These are phyloP conservation scores for Antechinus stuartii DNA, from an alignment of 2,113 vertebrate genomes.

Conservation along the genomic window DNA sequence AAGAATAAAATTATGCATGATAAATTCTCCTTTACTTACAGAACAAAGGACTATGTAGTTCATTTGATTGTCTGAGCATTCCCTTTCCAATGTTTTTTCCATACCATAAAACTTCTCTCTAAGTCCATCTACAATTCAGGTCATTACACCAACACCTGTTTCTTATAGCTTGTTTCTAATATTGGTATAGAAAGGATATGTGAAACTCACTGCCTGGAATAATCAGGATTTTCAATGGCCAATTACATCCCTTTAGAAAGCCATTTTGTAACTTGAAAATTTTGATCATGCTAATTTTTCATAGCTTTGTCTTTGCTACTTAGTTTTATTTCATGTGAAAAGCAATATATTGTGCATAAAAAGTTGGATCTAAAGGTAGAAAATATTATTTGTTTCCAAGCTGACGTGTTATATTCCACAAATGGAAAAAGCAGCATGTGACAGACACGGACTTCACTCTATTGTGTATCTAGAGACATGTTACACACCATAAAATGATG, in stretches of 20 bases:
- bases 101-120: background rate
- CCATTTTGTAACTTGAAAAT: background rate
- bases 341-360: constrained; percentile 1
- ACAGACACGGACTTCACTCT: background rate
- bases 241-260: constrained; percentile 44
- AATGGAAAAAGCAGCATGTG: background rate
- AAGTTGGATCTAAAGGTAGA: constrained; percentile 28
- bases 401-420: constrained; percentile 39
- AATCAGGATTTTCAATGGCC: constrained; percentile 12
- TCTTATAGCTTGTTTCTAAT: constrained; percentile 26
- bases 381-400: constrained; percentile 54
- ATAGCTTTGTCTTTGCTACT: constrained; percentile 24
- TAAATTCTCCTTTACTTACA: background rate
- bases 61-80: constrained; percentile 11
- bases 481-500: constrained; percentile 27
- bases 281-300: background rate
- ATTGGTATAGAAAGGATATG: constrained; percentile 20
- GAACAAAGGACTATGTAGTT: background rate
- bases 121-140: background rate
- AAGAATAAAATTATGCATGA: background rate
- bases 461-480: constrained; percentile 5
- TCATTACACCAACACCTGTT: background rate
- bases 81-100: background rate
- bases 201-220: constrained; percentile 1
- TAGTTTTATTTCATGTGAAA: constrained; percentile 56